Conservation (phyloP, 2,888 invertebrate genomes). For the Hecatera dysodea region DNA sequence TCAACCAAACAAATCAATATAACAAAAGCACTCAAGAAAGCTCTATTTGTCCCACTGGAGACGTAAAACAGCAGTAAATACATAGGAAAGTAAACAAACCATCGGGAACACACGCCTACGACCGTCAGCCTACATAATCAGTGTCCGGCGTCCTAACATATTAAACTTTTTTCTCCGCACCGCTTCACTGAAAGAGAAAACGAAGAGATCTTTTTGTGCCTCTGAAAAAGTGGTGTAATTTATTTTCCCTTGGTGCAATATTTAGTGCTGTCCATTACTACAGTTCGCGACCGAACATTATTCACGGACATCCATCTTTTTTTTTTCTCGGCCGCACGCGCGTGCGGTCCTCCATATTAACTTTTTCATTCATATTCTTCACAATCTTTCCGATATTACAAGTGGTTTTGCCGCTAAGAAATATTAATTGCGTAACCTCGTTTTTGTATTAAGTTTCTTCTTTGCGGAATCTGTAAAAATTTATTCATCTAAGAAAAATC, state of each 20-base stretch:
- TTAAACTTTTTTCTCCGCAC: slow-evolving; percentile 85
- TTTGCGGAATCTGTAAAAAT: slow-evolving; percentile 19
- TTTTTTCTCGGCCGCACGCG: slow-evolving; percentile 83
- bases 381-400: slow-evolving; percentile 79
- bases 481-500: slow-evolving; percentile 2
- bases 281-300: slow-evolving; percentile 90
- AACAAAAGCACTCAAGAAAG: background rate
- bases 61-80: slow-evolving; percentile 61
- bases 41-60: slow-evolving; percentile 15
- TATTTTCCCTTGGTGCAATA: slow-evolving; percentile 90
- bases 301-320: slow-evolving; percentile 89
- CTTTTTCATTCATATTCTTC: slow-evolving; percentile 86
- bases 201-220: slow-evolving; percentile 87
- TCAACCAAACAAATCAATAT: slow-evolving; percentile 8
- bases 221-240: slow-evolving; percentile 89
- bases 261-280: slow-evolving; percentile 91
- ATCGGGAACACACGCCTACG: slow-evolving; percentile 43
- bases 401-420: slow-evolving; percentile 68
- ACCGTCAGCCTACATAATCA: slow-evolving; percentile 65
- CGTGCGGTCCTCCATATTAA: slow-evolving; percentile 85
- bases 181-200: slow-evolving; percentile 84
- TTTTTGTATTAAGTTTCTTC: slow-evolving; percentile 47
- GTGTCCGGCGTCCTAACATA: slow-evolving; percentile 78
- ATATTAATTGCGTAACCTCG: slow-evolving; percentile 63
- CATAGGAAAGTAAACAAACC: slow-evolving; percentile 52